These are phyloP conservation scores for Acleris literana DNA, from an alignment of 2,888 invertebrate genomes.

Conservation along the genomic window DNA sequence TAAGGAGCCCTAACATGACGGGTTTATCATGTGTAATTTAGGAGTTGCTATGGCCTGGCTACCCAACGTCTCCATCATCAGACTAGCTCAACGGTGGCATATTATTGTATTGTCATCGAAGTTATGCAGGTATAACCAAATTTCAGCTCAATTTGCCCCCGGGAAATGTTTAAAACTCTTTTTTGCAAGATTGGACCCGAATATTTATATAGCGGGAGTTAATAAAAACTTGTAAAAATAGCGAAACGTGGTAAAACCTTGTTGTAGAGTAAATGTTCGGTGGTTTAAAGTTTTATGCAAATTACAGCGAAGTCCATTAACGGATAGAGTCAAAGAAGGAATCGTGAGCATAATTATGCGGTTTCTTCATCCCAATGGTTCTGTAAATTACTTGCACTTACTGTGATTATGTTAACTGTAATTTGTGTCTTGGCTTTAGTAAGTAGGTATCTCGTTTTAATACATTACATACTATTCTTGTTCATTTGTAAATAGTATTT, in stretches of 20 bases:
- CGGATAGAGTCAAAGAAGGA: constrained; percentile 41
- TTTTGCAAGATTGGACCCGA: too few relatives aligned
- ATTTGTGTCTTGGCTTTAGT: constrained; percentile 39
- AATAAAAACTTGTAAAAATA: constrained; percentile 16
- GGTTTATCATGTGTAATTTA: too few relatives aligned
- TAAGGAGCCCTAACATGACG: too few relatives aligned
- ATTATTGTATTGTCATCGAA: too few relatives aligned
- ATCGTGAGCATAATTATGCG: constrained; percentile 44
- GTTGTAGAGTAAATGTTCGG: constrained; percentile 29
- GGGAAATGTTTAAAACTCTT: too few relatives aligned
- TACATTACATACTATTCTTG: constrained; percentile 9
- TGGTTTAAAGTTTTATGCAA: constrained; percentile 37
- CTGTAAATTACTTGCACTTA: constrained; percentile 39
- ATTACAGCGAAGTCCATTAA: constrained; percentile 37
- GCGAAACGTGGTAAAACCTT: constrained; percentile 16
- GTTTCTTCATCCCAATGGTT: constrained; percentile 44
- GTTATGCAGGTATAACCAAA: too few relatives aligned
- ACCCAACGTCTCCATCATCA: too few relatives aligned
- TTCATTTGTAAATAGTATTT: constrained; percentile 28
- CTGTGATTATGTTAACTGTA: constrained; percentile 41
- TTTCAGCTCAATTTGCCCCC: too few relatives aligned
- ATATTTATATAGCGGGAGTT: too few relatives aligned
- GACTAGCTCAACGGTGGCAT: too few relatives aligned
- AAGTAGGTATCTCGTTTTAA: constrained; percentile 25
- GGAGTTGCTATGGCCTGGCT: too few relatives aligned